Base-by-base conservation (phyloP, 2,888 invertebrate genomes). In the Tetheella fluctuosa region DNA sequence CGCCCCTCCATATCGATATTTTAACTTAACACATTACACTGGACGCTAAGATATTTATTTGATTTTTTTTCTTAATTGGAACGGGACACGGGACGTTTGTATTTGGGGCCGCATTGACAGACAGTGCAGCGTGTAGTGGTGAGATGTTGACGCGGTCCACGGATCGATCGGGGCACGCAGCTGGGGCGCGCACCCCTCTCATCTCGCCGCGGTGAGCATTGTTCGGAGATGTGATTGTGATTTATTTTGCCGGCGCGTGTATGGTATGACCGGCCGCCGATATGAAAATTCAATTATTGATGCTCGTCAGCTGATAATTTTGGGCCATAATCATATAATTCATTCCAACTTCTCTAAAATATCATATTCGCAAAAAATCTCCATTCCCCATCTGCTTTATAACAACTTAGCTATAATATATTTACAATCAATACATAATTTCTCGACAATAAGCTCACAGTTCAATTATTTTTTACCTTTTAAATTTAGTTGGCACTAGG, bases 151-250 rank as follows among this genome's bases (percentile, higher is more conserved):
- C 69, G 81, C 89, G 91, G 90, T 88, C 89, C 89, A 89, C 87
- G 80, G 85, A 91, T 92, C 92, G 92, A 92, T 92, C 86, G 90
- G 74, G 70, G 73, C 71, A 90, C 92, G 92, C 92, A 91, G 91
- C 89, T 91, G 90, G 92, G 92, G 92, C 81, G 91, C 91, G 90
- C 92, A 91, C 92, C 92, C 92, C 91, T 90, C 90, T 85, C 83
- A 88, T 90, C 90, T 89, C 89, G 71, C 76, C 77, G 72, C 76
- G 62, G 63, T 59, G 75, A 75, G 77, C 86, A 88, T 91, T 90
- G 91, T 89, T 88, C 88, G 76, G 82, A 80, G 88, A 88, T 84
- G 86, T 82, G 86, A 85, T 79, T 84, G 83, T 86, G 90, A 91
- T 91, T 90, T 86, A 86, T 85, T 76, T 69, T 59, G 60, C 68